These are phyloP conservation scores for Nerophis lumbriciformis DNA, from an alignment of 2,113 vertebrate genomes.

Conservation along the genomic window DNA sequence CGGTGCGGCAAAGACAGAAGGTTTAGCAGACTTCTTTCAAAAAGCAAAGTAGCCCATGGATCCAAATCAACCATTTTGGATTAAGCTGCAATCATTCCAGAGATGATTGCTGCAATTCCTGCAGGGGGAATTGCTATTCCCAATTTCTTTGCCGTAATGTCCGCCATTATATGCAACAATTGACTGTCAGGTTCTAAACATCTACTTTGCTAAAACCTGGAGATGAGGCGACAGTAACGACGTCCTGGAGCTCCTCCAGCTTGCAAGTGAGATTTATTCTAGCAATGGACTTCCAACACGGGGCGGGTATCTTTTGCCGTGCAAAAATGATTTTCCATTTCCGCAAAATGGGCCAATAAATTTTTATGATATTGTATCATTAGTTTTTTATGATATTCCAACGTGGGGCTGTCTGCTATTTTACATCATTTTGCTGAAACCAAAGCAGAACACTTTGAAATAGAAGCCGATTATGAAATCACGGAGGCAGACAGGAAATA, in stretches of 20 bases:
- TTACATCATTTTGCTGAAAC: slow-evolving; percentile 36
- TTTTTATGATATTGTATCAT: slow-evolving; percentile 35
- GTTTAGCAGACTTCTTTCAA: too few relatives aligned
- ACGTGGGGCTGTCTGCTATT: slow-evolving; percentile 29
- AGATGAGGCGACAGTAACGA: slow-evolving; percentile 20
- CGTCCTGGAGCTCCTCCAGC: neutral
- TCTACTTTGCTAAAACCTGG: too few relatives aligned
- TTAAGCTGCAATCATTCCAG: too few relatives aligned
- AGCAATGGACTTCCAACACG: slow-evolving; percentile 19
- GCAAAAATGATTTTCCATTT: slow-evolving; percentile 43
- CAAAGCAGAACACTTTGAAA: slow-evolving; percentile 33
- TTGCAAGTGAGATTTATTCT: slow-evolving; percentile 17
- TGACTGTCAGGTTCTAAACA: too few relatives aligned
- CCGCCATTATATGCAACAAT: too few relatives aligned
- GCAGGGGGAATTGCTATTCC: too few relatives aligned
- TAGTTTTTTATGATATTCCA: slow-evolving; percentile 36
- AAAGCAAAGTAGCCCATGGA: too few relatives aligned
- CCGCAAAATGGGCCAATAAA: slow-evolving; percentile 37
- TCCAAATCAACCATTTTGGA: too few relatives aligned
- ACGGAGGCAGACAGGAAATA: neutral
- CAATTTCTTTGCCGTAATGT: too few relatives aligned
- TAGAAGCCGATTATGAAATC: slow-evolving; percentile 18
- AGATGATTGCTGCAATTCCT: too few relatives aligned
- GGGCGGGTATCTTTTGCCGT: slow-evolving; percentile 12
- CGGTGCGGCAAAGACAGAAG: too few relatives aligned